Percentiles rank a stretch among this genome's conserved stretches.
Evolutionary conservation across 2,888 invertebrate genomes (phyloP).

Genomic region (Galerucella calmariensis): DNA sequence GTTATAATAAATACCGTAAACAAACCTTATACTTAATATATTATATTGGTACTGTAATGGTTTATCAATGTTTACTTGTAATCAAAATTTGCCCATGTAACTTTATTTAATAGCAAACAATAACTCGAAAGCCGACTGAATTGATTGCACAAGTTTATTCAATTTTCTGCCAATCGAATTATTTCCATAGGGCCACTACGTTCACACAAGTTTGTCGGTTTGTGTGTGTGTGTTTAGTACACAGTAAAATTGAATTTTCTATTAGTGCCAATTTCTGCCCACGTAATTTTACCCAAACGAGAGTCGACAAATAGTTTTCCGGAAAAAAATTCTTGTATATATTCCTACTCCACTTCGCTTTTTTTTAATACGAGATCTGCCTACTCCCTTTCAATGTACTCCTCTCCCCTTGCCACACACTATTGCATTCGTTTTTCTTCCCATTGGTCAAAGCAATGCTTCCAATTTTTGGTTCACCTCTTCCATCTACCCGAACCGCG

Average conservation of each 20-base stretch:
- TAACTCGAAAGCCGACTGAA: slow-evolving; percentile 2
- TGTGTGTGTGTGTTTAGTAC: slow-evolving; percentile 9
- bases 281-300: slow-evolving; percentile 1
- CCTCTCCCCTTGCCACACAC: too few species aligned
- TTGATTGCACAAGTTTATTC: slow-evolving; percentile 17
- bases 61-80: slow-evolving; percentile 14
- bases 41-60: not conserved
- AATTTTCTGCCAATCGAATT: slow-evolving; percentile 21
- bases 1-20: too few species aligned
- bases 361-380: too few species aligned
- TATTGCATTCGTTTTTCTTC: too few species aligned
- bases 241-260: slow-evolving; percentile 13
- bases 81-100: slow-evolving; percentile 1
- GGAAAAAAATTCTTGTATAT: too few species aligned
- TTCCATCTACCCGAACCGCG: too few species aligned
- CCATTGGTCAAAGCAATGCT: too few species aligned
- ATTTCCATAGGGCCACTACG: slow-evolving; percentile 18
- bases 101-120: slow-evolving; percentile 20
- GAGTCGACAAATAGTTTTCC: not conserved
- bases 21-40: too few species aligned
- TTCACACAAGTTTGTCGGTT: not conserved
- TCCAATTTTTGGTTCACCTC: too few species aligned
- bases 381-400: too few species aligned
- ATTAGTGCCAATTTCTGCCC: not conserved
- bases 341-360: too few species aligned